Evolutionary conservation across 2,113 vertebrate genomes (phyloP).

Genomic region (Grantiella picta): DNA sequence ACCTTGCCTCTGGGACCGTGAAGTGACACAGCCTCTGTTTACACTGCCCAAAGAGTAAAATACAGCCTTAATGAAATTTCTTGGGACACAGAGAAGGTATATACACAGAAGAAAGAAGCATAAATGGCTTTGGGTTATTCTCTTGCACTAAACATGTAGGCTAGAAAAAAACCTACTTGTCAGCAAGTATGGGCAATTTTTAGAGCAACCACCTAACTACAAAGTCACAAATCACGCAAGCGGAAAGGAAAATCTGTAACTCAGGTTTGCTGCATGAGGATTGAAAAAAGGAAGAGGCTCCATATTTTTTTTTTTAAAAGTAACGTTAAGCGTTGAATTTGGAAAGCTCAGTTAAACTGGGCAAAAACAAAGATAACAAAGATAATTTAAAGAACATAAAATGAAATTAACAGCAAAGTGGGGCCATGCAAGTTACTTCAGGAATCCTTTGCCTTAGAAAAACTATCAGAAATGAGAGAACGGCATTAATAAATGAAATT

Average conservation of each 20-base stretch:
- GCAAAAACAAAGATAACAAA: background rate
- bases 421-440: background rate
- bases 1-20: fast-evolving
- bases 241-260: background rate
- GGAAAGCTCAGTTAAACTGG: background rate
- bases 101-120: background rate
- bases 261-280: background rate
- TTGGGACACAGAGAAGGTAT: background rate
- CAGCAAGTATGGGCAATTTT: background rate
- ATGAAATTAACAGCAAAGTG: background rate
- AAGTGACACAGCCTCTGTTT: background rate
- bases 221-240: background rate
- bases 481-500: background rate
- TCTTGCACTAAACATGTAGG: background rate
- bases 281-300: background rate
- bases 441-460: background rate
- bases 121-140: background rate
- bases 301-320: background rate
- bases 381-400: background rate
- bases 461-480: background rate
- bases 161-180: background rate
- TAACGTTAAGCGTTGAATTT: background rate
- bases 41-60: background rate
- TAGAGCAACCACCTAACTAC: background rate
- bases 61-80: background rate